Conservation (phyloP, 2,113 vertebrate genomes). For the Macroglossus sobrinus region DNA sequence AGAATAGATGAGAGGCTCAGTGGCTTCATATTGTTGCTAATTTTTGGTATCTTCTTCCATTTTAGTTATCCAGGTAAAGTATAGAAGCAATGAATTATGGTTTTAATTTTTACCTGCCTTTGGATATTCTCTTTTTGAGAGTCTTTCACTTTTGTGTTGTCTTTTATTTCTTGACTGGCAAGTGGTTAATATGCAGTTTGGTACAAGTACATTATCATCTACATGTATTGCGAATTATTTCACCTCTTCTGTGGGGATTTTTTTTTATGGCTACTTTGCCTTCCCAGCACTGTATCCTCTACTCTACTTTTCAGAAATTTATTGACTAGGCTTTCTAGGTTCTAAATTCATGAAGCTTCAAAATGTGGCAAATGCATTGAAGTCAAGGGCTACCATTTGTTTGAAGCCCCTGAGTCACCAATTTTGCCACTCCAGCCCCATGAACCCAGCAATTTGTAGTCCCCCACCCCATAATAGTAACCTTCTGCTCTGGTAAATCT, state of each 20-base stretch:
- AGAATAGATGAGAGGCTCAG: neutral
- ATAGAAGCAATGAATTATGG: neutral
- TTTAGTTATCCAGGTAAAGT: neutral
- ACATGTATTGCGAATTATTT: neutral
- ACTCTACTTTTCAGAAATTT: neutral
- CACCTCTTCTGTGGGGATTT: neutral
- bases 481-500: neutral
- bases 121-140: neutral
- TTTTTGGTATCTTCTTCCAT: neutral
- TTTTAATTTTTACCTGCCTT: neutral
- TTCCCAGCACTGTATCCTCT: neutral
- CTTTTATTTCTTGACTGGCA: neutral
- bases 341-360: neutral
- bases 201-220: neutral
- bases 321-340: neutral
- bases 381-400: neutral
- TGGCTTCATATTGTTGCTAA: neutral
- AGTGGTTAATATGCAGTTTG: neutral
- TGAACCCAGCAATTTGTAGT: neutral
- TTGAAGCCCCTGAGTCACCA: neutral
- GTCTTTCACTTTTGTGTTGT: neutral
- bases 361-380: neutral
- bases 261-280: neutral
- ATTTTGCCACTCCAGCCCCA: neutral
- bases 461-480: neutral